Percentiles rank a stretch among this genome's conserved stretches.
Conservation (phyloP, 2,888 invertebrate species). For the Bedellia somnulentella region DNA sequence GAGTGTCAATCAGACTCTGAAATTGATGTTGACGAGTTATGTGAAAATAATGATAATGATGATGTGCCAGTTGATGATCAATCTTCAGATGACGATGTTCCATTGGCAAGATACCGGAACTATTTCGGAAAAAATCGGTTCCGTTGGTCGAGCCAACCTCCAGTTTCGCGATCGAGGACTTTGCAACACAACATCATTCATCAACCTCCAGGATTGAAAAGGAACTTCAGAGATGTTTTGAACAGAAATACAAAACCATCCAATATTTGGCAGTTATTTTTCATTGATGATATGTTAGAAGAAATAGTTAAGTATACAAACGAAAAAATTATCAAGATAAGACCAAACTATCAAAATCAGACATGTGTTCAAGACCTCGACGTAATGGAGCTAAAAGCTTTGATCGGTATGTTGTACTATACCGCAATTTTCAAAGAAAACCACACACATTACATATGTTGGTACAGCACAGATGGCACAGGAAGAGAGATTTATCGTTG, state of each 20-base stretch:
- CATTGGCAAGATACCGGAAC: constrained; percentile 6
- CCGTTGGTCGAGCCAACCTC: not conserved
- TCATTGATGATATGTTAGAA: constrained; percentile 4
- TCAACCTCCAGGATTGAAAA: constrained; percentile 6
- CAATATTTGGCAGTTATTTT: constrained; percentile 3
- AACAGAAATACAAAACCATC: constrained; percentile 2
- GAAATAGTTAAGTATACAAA: not conserved
- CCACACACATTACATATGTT: not conserved
- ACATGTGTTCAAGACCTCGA: not conserved
- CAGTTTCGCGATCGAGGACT: constrained; percentile 8
- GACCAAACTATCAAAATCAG: not conserved
- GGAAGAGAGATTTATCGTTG: constrained; percentile 5
- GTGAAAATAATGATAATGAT: constrained; percentile 1
- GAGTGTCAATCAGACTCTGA: constrained; percentile 8
- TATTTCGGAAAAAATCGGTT: not conserved
- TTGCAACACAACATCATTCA: constrained; percentile 7
- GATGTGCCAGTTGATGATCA: constrained; percentile 1
- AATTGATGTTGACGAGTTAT: constrained; percentile 4
- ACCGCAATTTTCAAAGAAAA: not conserved
- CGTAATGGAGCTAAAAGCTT: not conserved
- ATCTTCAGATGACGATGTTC: constrained; percentile 6
- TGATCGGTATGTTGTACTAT: not conserved
- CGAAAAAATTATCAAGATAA: too few species aligned
- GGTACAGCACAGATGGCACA: not conserved
- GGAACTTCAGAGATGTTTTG: constrained; percentile 1